Percentiles rank a stretch among this genome's conserved stretches.
Evolutionary conservation across 2,113 vertebrate genomes (phyloP).

Genomic region (Macaca mulatta): DNA sequence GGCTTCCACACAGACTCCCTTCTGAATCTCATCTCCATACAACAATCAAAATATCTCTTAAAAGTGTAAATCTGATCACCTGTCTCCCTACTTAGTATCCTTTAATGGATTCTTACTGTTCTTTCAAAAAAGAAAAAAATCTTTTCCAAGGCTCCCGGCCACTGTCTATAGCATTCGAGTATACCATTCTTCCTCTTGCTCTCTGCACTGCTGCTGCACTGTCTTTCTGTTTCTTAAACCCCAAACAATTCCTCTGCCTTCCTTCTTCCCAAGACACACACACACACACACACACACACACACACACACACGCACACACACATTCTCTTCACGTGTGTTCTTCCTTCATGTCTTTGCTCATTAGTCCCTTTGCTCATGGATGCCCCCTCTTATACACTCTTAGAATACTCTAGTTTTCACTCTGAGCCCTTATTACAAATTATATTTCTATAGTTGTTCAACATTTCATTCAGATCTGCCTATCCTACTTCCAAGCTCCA

Average conservation of each 20-base stretch:
- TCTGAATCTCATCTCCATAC: background rate
- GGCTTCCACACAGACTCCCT: background rate
- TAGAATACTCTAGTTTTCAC: background rate
- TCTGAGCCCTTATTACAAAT: background rate
- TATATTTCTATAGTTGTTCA: background rate
- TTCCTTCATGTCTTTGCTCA: background rate
- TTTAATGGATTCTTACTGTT: background rate
- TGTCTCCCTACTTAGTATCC: background rate
- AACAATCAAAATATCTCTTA: background rate
- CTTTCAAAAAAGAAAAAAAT: background rate
- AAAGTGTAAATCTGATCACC: background rate
- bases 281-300: background rate
- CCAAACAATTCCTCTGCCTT: background rate
- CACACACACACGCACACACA: background rate
- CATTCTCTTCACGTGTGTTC: background rate
- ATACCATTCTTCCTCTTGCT: background rate
- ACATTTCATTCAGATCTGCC: background rate
- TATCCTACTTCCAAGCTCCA: background rate
- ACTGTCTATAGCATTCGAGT: background rate
- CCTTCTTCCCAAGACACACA: background rate
- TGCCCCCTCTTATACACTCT: background rate
- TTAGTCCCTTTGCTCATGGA: background rate
- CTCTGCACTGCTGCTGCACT: background rate
- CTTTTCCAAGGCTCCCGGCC: background rate
- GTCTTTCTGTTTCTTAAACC: background rate